Evolutionary conservation across 2,888 invertebrate species (phyloP).

Genomic region (Orgyia antiqua): DNA sequence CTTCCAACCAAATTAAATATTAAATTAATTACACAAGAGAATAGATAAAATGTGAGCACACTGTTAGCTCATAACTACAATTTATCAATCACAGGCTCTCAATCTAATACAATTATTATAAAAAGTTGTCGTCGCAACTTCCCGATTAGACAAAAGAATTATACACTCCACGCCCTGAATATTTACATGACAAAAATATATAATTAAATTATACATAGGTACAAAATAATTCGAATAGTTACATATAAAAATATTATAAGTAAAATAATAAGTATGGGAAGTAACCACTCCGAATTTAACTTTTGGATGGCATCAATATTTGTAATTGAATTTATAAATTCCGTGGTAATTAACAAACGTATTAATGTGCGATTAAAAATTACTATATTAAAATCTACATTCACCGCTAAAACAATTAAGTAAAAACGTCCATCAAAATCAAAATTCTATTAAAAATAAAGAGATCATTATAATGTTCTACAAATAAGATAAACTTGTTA

Average conservation of each 20-base stretch:
- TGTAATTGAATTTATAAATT: constrained; percentile 33
- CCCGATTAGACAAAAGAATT: constrained; percentile 21
- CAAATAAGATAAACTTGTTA: constrained; percentile 70
- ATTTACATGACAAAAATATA: constrained; percentile 31
- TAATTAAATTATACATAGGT: too few relatives aligned
- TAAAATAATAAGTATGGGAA: too few relatives aligned
- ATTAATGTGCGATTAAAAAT: constrained; percentile 52
- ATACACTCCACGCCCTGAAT: constrained; percentile 27
- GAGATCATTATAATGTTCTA: constrained; percentile 70
- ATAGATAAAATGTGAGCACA: too few relatives aligned
- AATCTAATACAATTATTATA: too few relatives aligned
- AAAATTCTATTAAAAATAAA: constrained; percentile 74
- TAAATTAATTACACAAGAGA: too few relatives aligned
- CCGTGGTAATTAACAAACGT: constrained; percentile 43
- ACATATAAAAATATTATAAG: too few relatives aligned
- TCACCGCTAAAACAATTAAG: constrained; percentile 70
- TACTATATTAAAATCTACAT: constrained; percentile 57
- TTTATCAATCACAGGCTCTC: too few relatives aligned
- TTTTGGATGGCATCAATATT: constrained; percentile 53
- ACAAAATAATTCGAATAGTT: too few relatives aligned
- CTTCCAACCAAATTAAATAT: too few relatives aligned
- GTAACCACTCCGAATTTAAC: too few relatives aligned
- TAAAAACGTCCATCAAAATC: constrained; percentile 76
- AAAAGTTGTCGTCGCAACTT: constrained; percentile 53
- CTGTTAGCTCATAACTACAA: too few relatives aligned